A percentile compares a stretch with the other conserved stretches of the same genome.
phyloP scores from a whole-genome alignment of 23 tunicate genomes.

The Botrylloides violaceus region DNA sequence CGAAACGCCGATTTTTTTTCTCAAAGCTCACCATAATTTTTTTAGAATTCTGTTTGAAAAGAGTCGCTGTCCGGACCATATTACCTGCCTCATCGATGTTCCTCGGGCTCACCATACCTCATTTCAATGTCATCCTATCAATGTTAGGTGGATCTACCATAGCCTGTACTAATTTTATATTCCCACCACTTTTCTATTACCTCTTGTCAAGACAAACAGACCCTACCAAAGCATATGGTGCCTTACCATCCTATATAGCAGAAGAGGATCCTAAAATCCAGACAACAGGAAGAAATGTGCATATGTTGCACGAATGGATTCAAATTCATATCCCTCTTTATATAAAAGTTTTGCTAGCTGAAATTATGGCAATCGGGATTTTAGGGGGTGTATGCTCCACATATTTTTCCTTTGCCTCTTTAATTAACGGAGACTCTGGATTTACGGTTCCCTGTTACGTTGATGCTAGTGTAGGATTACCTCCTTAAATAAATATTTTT shows the following conservation, averaged over 20 bases:
- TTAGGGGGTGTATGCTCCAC: not conserved
- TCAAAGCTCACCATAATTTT: not conserved
- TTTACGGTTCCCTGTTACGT: not conserved
- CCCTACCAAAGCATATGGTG: conserved; percentile 17
- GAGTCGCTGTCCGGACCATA: conserved; percentile 43
- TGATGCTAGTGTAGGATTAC: not conserved
- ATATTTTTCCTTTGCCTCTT: not conserved
- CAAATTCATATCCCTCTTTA: not conserved
- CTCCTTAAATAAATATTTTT: too few species aligned
- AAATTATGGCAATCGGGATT: not conserved
- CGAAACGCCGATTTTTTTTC: too few species aligned
- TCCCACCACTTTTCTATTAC: conserved; percentile 91
- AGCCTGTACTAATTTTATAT: conserved; percentile 70
- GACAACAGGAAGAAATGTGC: too few species aligned
- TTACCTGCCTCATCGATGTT: conserved; percentile 26
- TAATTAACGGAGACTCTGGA: not conserved
- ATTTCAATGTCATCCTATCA: conserved; percentile 82
- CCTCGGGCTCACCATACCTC: conserved; percentile 64
- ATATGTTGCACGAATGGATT: too few species aligned
- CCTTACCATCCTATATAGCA: not conserved
- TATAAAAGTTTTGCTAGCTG: not conserved
- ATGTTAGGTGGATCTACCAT: conserved; percentile 76
- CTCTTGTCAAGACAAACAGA: conserved; percentile 45
- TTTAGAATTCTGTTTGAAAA: conserved; percentile 61
- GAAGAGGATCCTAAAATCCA: not conserved